phyloP scores from a whole-genome alignment of 2,888 invertebrate genomes.

The Drosophila leonis region DNA sequence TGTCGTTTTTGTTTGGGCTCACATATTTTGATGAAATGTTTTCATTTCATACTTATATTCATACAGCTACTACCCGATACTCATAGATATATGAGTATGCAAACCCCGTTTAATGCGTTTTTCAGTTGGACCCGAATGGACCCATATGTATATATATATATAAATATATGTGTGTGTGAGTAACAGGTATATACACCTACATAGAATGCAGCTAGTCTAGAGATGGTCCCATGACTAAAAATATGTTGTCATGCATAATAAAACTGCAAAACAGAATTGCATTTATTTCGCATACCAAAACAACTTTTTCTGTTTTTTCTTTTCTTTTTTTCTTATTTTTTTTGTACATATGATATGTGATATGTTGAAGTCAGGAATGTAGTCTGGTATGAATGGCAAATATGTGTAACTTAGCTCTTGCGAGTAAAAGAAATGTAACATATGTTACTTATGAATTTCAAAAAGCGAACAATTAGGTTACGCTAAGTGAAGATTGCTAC shows the following conservation, averaged over 20 bases:
- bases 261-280: conserved; percentile 45
- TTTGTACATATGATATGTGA: not conserved
- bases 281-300: conserved; percentile 30
- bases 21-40: conserved; percentile 72
- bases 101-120: conserved; percentile 48
- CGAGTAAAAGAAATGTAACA: not conserved
- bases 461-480: not conserved
- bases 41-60: conserved; percentile 45
- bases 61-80: conserved; percentile 21
- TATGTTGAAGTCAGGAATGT: conserved; percentile 8
- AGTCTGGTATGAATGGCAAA: conserved; percentile 15
- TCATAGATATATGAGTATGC: conserved; percentile 15
- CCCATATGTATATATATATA: not conserved
- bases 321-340: not conserved
- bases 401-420: not conserved
- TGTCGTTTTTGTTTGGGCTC: conserved; percentile 66
- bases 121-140: conserved; percentile 53
- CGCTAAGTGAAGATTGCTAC: not conserved
- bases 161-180: not conserved
- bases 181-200: not conserved
- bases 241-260: conserved; percentile 57
- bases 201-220: conserved; percentile 34
- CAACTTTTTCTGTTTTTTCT: not conserved
- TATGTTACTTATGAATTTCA: not conserved
- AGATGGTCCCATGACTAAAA: conserved; percentile 52